These are phyloP conservation scores for Lepas anatifera DNA, from an alignment of 2,888 invertebrate genomes.

Conservation along the genomic window DNA sequence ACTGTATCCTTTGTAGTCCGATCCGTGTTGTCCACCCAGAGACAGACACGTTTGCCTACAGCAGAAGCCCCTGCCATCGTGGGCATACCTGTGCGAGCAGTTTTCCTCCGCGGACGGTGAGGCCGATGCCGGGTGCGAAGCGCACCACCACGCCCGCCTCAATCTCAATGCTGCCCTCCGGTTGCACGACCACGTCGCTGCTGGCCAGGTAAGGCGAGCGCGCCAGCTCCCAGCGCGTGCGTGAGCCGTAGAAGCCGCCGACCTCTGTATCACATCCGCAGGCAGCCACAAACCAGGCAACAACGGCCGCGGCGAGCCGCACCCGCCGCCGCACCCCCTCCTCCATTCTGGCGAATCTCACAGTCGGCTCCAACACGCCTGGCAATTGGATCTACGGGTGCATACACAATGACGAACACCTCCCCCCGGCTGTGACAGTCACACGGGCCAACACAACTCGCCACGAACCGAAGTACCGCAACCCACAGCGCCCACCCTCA, in stretches of 20 bases:
- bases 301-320: not conserved
- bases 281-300: not conserved
- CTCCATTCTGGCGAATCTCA: not conserved
- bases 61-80: no score
- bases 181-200: slow-evolving; percentile 20
- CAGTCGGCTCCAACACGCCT: not conserved
- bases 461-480: no score
- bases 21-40: no score
- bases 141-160: slow-evolving; percentile 21
- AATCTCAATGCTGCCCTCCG: slow-evolving; percentile 17
- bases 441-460: no score
- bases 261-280: not conserved
- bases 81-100: not conserved
- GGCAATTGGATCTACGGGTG: not conserved
- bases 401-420: not conserved
- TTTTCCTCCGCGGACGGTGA: slow-evolving; percentile 21
- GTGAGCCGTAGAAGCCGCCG: slow-evolving; percentile 16
- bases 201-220: slow-evolving; percentile 23
- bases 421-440: not conserved
- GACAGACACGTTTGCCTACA: no score
- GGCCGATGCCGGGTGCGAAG: slow-evolving; percentile 24
- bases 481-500: not conserved
- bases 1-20: no score
- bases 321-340: not conserved
- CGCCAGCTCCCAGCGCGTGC: slow-evolving; percentile 16